Percentiles rank a stretch among this genome's conserved stretches.
These are phyloP conservation scores for Eubucco bourcierii DNA, from an alignment of 2,113 vertebrate genomes.

Conservation along the genomic window DNA sequence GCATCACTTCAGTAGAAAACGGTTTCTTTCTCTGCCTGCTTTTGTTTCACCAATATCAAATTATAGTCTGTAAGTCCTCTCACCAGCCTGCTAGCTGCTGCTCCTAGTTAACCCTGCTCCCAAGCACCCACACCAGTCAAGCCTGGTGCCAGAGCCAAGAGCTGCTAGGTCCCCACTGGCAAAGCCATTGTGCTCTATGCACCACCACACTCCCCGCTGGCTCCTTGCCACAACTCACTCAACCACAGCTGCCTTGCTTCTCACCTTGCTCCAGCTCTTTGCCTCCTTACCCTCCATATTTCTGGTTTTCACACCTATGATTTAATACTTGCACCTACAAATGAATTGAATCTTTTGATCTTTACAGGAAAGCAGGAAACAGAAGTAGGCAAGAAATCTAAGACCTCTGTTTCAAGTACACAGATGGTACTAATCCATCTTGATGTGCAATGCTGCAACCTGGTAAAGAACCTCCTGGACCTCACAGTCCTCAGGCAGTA, in stretches of 20 bases:
- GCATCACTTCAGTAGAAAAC: neutral
- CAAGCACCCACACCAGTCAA: accelerated
- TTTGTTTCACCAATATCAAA: neutral
- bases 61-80: neutral
- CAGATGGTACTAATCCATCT: neutral
- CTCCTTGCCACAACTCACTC: neutral
- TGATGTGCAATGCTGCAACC: neutral
- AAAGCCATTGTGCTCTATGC: accelerated
- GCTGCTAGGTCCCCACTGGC: neutral
- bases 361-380: neutral
- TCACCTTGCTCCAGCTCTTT: neutral
- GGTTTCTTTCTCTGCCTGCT: neutral
- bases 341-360: neutral
- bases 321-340: neutral
- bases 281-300: neutral
- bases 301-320: neutral
- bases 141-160: neutral
- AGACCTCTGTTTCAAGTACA: neutral
- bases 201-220: accelerated
- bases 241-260: neutral
- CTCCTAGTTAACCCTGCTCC: neutral
- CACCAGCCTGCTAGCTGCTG: neutral
- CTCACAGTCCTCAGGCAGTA: neutral
- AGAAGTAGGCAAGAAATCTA: neutral
- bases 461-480: neutral